phyloP scores from a whole-genome alignment of 2,797 vertebrate genomes.

The Orestias chungarensis region DNA sequence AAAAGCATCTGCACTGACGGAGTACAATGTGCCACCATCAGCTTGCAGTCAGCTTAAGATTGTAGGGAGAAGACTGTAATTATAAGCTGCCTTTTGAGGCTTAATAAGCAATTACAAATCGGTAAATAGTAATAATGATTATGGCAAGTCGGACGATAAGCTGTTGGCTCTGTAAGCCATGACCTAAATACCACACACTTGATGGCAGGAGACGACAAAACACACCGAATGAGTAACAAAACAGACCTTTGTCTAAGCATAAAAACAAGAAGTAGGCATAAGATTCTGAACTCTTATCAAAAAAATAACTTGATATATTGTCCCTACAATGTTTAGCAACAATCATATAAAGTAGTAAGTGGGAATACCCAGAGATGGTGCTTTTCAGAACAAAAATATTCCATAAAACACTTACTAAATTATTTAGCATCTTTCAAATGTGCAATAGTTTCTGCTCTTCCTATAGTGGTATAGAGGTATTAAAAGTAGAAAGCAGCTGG shows the following conservation, averaged over 20 bases:
- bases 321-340: neutral
- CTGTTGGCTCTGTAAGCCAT: conserved; percentile 24
- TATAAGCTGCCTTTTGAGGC: conserved; percentile 59
- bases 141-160: conserved; percentile 29
- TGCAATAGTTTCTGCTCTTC: neutral
- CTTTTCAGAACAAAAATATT: neutral
- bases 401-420: neutral
- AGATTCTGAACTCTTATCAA: neutral
- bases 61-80: conserved; percentile 4
- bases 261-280: neutral
- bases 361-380: neutral
- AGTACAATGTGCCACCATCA: neutral
- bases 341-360: no score
- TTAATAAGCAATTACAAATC: conserved; percentile 70
- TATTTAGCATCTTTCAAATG: neutral
- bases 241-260: no score
- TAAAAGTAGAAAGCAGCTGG: no score
- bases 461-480: neutral
- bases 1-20: neutral
- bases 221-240: neutral
- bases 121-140: conserved; percentile 68
- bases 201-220: conserved; percentile 4
- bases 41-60: neutral
- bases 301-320: no score
- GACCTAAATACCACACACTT: conserved; percentile 33